Evolutionary conservation across 2,113 vertebrate genomes (phyloP).

Genomic region (Oceanites oceanicus): DNA sequence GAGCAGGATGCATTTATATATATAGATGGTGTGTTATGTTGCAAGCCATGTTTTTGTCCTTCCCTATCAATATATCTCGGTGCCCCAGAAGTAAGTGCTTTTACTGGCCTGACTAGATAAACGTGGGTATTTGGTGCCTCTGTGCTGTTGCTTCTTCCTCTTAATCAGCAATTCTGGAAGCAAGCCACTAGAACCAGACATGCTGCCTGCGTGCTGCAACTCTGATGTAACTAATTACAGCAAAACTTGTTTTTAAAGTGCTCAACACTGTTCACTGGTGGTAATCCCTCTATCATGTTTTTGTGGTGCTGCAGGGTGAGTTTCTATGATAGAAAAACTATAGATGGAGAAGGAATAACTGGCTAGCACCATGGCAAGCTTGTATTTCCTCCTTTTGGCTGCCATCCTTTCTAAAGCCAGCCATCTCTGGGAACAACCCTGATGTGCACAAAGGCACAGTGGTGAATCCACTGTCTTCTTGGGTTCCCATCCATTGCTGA

Average conservation of each 20-base stretch:
- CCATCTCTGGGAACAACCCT: background rate
- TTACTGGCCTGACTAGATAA: constrained; percentile 35
- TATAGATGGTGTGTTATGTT: background rate
- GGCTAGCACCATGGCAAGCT: background rate
- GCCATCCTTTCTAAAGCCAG: background rate
- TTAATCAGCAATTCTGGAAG: constrained; percentile 48
- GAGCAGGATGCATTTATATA: background rate
- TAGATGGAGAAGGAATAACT: background rate
- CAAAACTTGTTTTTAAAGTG: constrained; percentile 26
- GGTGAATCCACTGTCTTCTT: background rate
- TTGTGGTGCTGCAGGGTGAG: background rate
- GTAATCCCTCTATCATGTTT: background rate
- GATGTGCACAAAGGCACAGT: background rate
- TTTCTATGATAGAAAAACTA: background rate
- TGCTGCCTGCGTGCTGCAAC: background rate
- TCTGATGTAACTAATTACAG: constrained; percentile 1
- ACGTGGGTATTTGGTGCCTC: constrained; percentile 28
- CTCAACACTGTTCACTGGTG: background rate
- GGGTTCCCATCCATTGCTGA: background rate
- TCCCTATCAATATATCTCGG: background rate
- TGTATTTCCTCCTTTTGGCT: background rate
- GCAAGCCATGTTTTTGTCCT: constrained; percentile 17
- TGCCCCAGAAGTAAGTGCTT: constrained; percentile 36
- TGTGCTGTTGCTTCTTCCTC: constrained; percentile 18
- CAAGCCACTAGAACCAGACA: constrained; percentile 1